phyloP scores from a whole-genome alignment of 1,140 invertebrate genomes.

The Zelostemma sp. region DNA sequence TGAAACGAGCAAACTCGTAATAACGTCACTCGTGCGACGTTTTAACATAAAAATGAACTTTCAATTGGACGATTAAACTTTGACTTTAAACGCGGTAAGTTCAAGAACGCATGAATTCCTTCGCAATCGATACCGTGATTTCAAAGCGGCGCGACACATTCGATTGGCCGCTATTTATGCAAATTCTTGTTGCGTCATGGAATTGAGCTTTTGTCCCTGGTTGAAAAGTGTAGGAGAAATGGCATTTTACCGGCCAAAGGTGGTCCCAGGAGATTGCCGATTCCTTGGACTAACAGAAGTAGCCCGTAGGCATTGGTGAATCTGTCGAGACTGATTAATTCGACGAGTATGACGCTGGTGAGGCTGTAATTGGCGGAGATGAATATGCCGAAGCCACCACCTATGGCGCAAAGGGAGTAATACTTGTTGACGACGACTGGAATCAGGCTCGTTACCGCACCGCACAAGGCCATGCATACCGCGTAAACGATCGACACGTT shows the following conservation, averaged over 20 bases:
- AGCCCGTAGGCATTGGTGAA: conserved; percentile 93
- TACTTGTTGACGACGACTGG: conserved; percentile 76
- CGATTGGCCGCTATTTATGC: not conserved
- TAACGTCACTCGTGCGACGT: not conserved
- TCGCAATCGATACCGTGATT: conserved; percentile 9
- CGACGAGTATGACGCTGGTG: conserved; percentile 88
- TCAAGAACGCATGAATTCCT: not conserved
- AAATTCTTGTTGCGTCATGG: not conserved
- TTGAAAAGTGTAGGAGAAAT: not conserved
- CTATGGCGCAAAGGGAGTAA: conserved; percentile 73
- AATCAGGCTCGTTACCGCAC: conserved; percentile 77
- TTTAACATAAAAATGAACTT: not conserved
- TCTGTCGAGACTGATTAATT: conserved; percentile 85
- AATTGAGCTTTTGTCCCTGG: too few relatives aligned
- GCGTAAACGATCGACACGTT: conserved; percentile 83
- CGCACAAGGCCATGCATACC: conserved; percentile 83
- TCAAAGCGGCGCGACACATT: not conserved
- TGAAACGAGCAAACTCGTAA: not conserved
- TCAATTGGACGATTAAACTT: too few relatives aligned
- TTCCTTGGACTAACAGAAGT: conserved; percentile 87
- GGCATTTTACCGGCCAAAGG: conserved; percentile 80
- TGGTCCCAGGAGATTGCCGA: conserved; percentile 89
- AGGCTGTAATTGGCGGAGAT: conserved; percentile 91
- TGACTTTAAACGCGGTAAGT: not conserved
- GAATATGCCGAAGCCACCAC: conserved; percentile 84